Conservation (phyloP, 2,113 vertebrate genomes). For the pig (Sus scrofa) region DNA sequence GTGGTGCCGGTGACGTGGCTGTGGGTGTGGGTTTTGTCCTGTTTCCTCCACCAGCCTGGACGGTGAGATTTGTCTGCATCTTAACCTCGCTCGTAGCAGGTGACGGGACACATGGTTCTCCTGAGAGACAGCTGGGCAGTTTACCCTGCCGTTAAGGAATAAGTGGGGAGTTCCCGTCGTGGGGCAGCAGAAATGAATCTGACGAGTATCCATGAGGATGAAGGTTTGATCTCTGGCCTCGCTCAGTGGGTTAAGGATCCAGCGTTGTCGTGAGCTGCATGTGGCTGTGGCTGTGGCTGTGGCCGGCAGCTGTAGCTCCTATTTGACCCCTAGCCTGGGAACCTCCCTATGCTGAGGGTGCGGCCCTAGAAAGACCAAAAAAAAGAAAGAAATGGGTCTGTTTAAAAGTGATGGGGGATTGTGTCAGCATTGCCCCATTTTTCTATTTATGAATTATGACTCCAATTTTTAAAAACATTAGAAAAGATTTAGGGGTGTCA, state of each 20-base stretch:
- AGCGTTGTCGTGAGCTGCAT: too few relatives aligned
- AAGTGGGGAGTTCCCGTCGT: too few relatives aligned
- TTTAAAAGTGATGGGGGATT: neutral
- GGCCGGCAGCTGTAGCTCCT: too few relatives aligned
- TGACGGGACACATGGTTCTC: accelerated
- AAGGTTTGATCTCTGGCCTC: too few relatives aligned
- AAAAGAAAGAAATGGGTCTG: neutral
- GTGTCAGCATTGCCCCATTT: too few relatives aligned
- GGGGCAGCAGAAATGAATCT: too few relatives aligned
- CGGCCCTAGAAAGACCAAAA: too few relatives aligned
- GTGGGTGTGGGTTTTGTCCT: neutral
- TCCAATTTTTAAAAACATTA: neutral
- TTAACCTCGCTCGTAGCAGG: neutral
- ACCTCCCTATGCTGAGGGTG: too few relatives aligned
- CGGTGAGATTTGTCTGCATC: neutral
- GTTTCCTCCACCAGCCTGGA: accelerated
- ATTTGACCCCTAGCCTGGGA: too few relatives aligned
- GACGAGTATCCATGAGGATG: too few relatives aligned
- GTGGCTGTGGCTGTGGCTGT: too few relatives aligned
- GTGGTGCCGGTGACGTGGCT: accelerated
- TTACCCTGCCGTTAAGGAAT: neutral
- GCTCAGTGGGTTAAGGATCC: too few relatives aligned
- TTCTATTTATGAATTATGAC: neutral
- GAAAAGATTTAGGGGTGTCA: neutral
- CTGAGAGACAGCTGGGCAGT: neutral